phyloP scores from a whole-genome alignment of 2,797 vertebrate species.

The Molossus alvarezi region DNA sequence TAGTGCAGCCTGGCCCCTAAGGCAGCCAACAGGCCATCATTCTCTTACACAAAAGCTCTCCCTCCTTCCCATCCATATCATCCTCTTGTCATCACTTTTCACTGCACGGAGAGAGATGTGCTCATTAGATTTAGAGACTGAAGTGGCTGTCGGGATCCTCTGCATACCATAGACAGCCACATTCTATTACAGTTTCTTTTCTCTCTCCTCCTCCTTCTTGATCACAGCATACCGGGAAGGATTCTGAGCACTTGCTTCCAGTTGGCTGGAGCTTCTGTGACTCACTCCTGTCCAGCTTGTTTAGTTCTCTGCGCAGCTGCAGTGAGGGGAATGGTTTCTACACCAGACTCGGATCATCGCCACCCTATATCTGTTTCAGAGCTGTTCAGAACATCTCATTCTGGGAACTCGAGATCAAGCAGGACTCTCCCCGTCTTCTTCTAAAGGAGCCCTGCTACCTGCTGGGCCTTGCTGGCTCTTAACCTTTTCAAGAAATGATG shows the following conservation, averaged over 20 bases:
- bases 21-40: neutral
- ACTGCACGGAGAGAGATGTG: neutral
- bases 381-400: neutral
- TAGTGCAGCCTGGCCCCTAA: neutral
- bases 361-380: neutral
- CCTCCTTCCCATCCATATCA: neutral
- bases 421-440: conserved; percentile 1
- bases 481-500: neutral
- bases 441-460: conserved; percentile 2
- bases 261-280: neutral
- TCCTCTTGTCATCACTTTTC: neutral
- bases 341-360: neutral
- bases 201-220: neutral
- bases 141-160: neutral
- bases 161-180: neutral
- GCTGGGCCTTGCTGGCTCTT: neutral
- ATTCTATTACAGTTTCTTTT: neutral
- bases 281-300: neutral
- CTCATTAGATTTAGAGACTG: neutral
- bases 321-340: neutral
- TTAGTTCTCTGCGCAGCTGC: neutral
- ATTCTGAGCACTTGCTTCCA: conserved; percentile 1
- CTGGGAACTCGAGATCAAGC: neutral
- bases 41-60: conserved; percentile 40
- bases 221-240: neutral